Conservation (phyloP, 2,113 vertebrate species). For the Hiodon alosoides region DNA sequence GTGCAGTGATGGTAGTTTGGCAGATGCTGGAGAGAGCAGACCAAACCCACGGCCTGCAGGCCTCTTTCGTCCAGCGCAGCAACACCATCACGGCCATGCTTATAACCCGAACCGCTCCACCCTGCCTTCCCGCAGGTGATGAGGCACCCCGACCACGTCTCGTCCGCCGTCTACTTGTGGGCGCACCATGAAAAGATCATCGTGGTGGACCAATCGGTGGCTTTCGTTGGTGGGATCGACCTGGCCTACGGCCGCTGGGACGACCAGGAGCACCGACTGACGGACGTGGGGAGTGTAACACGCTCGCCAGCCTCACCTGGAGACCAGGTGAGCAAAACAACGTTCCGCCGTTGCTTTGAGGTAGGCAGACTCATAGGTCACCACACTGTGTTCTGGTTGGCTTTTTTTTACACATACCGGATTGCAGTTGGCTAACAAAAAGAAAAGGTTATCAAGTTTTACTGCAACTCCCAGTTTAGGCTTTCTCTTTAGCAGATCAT, state of each 20-base stretch:
- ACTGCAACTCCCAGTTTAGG: too few species aligned
- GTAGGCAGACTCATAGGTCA: background rate
- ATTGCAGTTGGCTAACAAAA: background rate
- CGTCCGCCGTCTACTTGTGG: constrained; percentile 87
- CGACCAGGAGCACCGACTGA: constrained; percentile 82
- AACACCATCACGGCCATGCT: too few species aligned
- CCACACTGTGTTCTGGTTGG: too few species aligned
- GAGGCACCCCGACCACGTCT: constrained; percentile 93
- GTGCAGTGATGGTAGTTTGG: too few species aligned
- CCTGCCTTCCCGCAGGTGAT: constrained; percentile 73
- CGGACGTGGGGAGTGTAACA: constrained; percentile 86
- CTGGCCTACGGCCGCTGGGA: constrained; percentile 92
- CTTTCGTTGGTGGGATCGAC: constrained; percentile 88
- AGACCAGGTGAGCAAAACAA: constrained; percentile 49
- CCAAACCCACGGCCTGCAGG: too few species aligned
- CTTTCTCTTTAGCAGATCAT: too few species aligned
- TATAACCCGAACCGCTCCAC: background rate
- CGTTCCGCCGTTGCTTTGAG: background rate
- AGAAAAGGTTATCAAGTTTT: too few species aligned
- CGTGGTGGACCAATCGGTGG: constrained; percentile 81
- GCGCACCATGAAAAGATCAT: constrained; percentile 90
- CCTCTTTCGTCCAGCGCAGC: too few species aligned
- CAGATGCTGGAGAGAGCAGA: too few species aligned
- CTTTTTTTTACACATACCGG: too few species aligned
- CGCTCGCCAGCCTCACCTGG: constrained; percentile 48